Conservation (phyloP, 2,113 vertebrate species). For the Thermophis baileyi region DNA sequence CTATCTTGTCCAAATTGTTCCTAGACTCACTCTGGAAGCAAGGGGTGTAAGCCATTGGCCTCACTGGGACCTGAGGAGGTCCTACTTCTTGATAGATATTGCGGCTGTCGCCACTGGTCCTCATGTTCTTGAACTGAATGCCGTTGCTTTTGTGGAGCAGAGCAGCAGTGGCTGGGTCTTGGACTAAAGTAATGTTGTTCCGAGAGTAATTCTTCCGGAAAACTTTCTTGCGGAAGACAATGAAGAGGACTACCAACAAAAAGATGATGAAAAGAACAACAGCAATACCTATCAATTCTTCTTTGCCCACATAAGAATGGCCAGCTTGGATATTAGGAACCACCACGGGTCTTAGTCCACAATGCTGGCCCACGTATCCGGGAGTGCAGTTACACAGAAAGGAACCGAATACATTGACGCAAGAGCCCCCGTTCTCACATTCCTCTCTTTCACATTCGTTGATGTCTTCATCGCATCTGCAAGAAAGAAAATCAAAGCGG, state of each 20-base stretch:
- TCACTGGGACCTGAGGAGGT: constrained; percentile 90
- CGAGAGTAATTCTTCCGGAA: constrained; percentile 94
- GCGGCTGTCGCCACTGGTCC: constrained; percentile 79
- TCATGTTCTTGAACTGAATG: constrained; percentile 83
- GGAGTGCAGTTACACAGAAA: constrained; percentile 95
- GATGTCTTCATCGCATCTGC: constrained; percentile 91
- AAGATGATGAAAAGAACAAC: constrained; percentile 91
- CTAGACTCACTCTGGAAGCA: constrained; percentile 91
- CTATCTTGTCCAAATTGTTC: constrained; percentile 86
- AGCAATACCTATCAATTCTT: constrained; percentile 92
- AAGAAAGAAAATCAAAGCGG: constrained; percentile 16
- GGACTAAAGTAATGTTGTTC: constrained; percentile 90
- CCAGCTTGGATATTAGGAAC: constrained; percentile 97
- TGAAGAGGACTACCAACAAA: constrained; percentile 83
- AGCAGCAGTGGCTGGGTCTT: constrained; percentile 90
- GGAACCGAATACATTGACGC: constrained; percentile 90
- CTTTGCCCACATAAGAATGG: constrained; percentile 89
- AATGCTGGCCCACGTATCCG: constrained; percentile 88
- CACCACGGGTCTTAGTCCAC: constrained; percentile 85
- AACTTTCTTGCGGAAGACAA: constrained; percentile 93
- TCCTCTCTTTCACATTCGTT: constrained; percentile 90
- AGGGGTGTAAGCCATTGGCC: constrained; percentile 94
- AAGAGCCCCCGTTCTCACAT: constrained; percentile 90
- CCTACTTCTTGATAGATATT: constrained; percentile 85
- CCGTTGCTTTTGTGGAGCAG: constrained; percentile 94